Evolutionary conservation across 2,888 invertebrate species (phyloP).

Genomic region (Platycheirus albimanus): DNA sequence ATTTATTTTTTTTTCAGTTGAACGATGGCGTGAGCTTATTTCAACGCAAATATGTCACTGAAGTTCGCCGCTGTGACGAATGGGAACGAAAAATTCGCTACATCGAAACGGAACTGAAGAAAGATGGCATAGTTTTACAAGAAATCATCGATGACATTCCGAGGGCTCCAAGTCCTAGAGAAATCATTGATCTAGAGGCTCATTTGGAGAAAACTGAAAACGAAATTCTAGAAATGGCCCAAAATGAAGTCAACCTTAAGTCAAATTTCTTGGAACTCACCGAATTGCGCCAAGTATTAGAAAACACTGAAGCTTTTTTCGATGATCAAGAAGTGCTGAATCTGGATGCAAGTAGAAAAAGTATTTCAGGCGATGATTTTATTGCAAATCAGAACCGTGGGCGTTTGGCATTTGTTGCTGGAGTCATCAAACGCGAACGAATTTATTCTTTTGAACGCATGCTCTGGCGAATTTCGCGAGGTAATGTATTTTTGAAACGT

Average conservation of each 20-base stretch:
- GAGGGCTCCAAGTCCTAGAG: slow-evolving; percentile 89
- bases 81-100: slow-evolving; percentile 91
- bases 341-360: slow-evolving; percentile 84
- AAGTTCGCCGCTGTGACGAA: slow-evolving; percentile 92
- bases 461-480: slow-evolving; percentile 94
- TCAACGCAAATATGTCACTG: slow-evolving; percentile 92
- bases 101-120: slow-evolving; percentile 90
- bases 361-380: slow-evolving; percentile 87
- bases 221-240: slow-evolving; percentile 95
- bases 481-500: slow-evolving; percentile 92
- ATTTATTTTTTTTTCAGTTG: slow-evolving; percentile 84
- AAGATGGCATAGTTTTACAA: slow-evolving; percentile 88
- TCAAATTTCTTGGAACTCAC: slow-evolving; percentile 95
- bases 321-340: slow-evolving; percentile 80
- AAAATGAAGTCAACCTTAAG: slow-evolving; percentile 95
- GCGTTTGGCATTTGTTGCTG: slow-evolving; percentile 89
- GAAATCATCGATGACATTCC: slow-evolving; percentile 86
- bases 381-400: slow-evolving; percentile 80
- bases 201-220: slow-evolving; percentile 98
- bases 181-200: slow-evolving; percentile 90
- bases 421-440: slow-evolving; percentile 91
- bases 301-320: slow-evolving; percentile 89
- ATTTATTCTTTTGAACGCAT: slow-evolving; percentile 93
- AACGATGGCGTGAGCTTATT: slow-evolving; percentile 91
- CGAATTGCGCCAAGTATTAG: slow-evolving; percentile 94